Evolutionary conservation across 1,140 invertebrate genomes (phyloP).

Genomic region (Lamellibrachia luymesi): DNA sequence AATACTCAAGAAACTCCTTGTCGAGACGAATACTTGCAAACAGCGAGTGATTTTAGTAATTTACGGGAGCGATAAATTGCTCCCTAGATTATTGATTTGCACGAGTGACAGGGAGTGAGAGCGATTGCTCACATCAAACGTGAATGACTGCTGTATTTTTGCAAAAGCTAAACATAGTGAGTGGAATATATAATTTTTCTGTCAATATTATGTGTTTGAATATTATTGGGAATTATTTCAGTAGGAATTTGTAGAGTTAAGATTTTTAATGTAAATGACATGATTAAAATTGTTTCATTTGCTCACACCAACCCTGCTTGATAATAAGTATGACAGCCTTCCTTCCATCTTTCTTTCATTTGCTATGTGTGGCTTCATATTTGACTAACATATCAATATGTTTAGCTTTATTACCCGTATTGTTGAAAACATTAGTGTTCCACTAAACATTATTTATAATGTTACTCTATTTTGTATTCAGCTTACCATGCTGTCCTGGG

Average conservation of each 20-base stretch:
- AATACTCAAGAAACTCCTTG: no score
- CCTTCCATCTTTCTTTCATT: background rate
- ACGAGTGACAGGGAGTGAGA: no score
- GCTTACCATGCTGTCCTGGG: conserved; percentile 24
- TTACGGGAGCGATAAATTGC: no score
- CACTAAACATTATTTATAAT: background rate
- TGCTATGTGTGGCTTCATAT: background rate
- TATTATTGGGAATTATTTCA: background rate
- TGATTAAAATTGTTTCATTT: background rate
- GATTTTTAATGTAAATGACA: background rate
- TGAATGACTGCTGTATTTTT: background rate
- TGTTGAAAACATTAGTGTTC: no score
- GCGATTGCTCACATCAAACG: no score
- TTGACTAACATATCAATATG: no score
- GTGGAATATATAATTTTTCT: background rate
- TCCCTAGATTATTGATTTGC: no score
- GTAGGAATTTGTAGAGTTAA: background rate
- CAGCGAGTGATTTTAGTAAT: no score
- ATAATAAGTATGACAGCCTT: background rate
- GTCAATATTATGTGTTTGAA: background rate
- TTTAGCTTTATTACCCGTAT: no score
- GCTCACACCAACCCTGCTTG: background rate
- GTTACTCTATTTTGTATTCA: background rate
- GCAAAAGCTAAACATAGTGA: background rate
- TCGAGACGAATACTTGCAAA: no score